Evolutionary conservation across 2,797 vertebrate genomes (phyloP).

Genomic region (Acanthurus tractus): DNA sequence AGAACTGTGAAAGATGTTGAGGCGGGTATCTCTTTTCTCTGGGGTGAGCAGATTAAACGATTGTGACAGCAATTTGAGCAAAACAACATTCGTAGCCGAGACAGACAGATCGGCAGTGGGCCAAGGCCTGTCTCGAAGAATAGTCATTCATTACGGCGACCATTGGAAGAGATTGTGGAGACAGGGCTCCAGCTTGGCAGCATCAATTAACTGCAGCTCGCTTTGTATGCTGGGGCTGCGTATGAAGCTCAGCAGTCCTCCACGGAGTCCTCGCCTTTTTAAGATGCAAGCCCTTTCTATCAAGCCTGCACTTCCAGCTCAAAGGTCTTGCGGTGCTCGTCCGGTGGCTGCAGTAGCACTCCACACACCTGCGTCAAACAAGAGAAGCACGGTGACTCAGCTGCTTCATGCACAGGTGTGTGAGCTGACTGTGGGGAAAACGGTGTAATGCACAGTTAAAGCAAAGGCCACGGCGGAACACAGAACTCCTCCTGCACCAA

Average conservation of each 20-base stretch:
- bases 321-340: slow-evolving; percentile 28
- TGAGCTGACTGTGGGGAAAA: slow-evolving; percentile 1
- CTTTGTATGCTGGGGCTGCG: slow-evolving; percentile 56
- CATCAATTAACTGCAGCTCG: slow-evolving; percentile 70
- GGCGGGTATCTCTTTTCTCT: slow-evolving; percentile 61
- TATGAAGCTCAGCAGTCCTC: slow-evolving; percentile 48
- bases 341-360: background rate
- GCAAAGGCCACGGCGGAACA: slow-evolving; percentile 1
- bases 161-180: slow-evolving; percentile 57
- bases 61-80: slow-evolving; percentile 85
- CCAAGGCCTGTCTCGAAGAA: slow-evolving; percentile 60
- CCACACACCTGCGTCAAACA: slow-evolving; percentile 31
- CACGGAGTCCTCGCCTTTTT: slow-evolving; percentile 35
- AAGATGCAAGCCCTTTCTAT: slow-evolving; percentile 55
- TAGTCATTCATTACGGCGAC: slow-evolving; percentile 71
- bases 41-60: slow-evolving; percentile 80
- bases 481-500: background rate
- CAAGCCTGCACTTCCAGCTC: slow-evolving; percentile 13
- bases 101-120: slow-evolving; percentile 76
- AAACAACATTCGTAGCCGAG: slow-evolving; percentile 78
- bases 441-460: background rate
- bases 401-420: slow-evolving; percentile 13
- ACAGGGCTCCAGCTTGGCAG: slow-evolving; percentile 54
- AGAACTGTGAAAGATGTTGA: slow-evolving; percentile 53
- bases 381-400: slow-evolving; percentile 38